Evolutionary conservation across 1,140 invertebrate genomes (phyloP).

Genomic region (Sycophila sp.): DNA sequence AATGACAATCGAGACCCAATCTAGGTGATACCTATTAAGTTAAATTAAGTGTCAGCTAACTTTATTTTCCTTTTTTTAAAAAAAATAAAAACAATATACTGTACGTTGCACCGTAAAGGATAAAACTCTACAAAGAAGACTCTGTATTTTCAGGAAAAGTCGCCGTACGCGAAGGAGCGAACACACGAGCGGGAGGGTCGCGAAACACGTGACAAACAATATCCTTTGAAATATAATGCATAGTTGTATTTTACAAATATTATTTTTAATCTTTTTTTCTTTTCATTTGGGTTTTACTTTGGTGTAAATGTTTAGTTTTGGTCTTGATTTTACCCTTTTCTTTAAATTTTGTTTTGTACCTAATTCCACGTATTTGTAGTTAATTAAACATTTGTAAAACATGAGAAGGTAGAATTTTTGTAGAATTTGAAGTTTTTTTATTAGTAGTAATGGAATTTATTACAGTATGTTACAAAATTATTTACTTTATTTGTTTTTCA

Average conservation of each 20-base stretch:
- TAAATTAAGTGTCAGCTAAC: no score
- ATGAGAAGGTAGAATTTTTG: no score
- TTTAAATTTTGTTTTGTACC: no score
- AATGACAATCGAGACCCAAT: constrained; percentile 54
- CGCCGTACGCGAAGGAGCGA: constrained; percentile 72
- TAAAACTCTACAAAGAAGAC: constrained; percentile 34
- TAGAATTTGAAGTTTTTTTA: no score
- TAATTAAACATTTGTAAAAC: no score
- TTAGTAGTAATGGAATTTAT: no score
- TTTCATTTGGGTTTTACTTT: no score
- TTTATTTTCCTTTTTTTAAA: no score
- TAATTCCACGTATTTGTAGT: no score
- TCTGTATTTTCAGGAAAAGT: constrained; percentile 74
- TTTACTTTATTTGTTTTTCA: background rate
- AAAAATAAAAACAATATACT: background rate
- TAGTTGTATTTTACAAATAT: background rate
- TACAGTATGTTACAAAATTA: background rate
- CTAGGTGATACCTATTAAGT: constrained; percentile 51
- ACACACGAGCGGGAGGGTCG: constrained; percentile 75
- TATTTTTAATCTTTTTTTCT: constrained; percentile 9
- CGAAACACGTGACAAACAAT: constrained; percentile 80
- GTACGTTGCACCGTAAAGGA: background rate
- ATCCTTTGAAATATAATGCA: constrained; percentile 70
- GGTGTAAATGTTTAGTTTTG: no score
- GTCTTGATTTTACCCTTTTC: no score